These are phyloP conservation scores for Unio delphinus DNA, from an alignment of 2,888 invertebrate species.

Conservation along the genomic window DNA sequence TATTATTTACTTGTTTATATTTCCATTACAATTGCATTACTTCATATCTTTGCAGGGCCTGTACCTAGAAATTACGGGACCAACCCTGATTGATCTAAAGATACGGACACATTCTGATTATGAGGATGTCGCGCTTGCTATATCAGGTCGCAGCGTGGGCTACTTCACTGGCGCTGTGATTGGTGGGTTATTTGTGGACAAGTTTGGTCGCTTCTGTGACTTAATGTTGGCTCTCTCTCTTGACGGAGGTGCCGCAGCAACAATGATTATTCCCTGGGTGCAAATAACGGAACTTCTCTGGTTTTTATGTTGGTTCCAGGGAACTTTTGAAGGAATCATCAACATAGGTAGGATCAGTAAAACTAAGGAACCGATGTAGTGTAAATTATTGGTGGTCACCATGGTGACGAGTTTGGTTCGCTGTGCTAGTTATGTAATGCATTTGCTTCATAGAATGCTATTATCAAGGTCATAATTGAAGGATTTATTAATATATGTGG, in stretches of 20 bases:
- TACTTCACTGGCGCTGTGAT: slow-evolving; percentile 33
- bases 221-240: slow-evolving; percentile 42
- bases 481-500: too few relatives aligned
- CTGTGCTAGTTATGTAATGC: too few relatives aligned
- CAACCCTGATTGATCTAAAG: slow-evolving; percentile 50
- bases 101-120: slow-evolving; percentile 37
- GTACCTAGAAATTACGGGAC: slow-evolving; percentile 44
- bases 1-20: not conserved
- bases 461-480: too few relatives aligned
- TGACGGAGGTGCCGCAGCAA: slow-evolving; percentile 30
- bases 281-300: slow-evolving; percentile 26
- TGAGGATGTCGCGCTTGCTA: slow-evolving; percentile 48
- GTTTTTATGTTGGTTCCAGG: slow-evolving; percentile 39
- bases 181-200: slow-evolving; percentile 40
- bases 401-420: too few relatives aligned
- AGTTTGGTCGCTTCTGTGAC: slow-evolving; percentile 29
- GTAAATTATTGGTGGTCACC: too few relatives aligned
- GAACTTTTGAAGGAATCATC: slow-evolving; percentile 50
- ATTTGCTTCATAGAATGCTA: too few relatives aligned
- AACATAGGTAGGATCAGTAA: slow-evolving; percentile 35
- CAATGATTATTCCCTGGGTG: slow-evolving; percentile 34
- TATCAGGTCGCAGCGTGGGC: slow-evolving; percentile 44
- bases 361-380: too few relatives aligned
- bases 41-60: slow-evolving; percentile 28
- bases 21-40: not conserved